Evolutionary conservation across 2,113 vertebrate genomes (phyloP).

Genomic region (Perccottus glenii): DNA sequence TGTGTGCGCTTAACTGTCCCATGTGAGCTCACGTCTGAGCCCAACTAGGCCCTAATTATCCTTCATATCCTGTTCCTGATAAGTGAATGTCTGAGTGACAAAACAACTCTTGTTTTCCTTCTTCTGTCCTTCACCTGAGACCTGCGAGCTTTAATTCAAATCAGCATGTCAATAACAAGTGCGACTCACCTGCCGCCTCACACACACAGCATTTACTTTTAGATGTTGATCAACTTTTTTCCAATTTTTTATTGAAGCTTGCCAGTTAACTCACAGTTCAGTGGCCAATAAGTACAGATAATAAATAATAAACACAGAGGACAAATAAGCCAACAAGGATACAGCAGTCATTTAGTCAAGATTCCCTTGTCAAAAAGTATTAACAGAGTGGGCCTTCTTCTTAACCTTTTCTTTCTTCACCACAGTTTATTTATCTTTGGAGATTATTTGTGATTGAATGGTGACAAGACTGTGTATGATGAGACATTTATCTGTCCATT

Average conservation of each 20-base stretch:
- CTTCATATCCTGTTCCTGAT: slow-evolving; percentile 20
- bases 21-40: slow-evolving; percentile 38
- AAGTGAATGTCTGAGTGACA: slow-evolving; percentile 10
- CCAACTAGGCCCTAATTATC: slow-evolving; percentile 55
- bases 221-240: slow-evolving; percentile 15
- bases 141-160: background rate
- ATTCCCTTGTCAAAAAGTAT: too few species aligned
- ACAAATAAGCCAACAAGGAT: background rate
- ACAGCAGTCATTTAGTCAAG: too few species aligned
- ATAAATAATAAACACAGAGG: too few species aligned
- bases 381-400: too few species aligned
- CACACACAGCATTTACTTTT: background rate
- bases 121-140: slow-evolving; percentile 24
- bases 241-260: background rate
- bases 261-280: background rate
- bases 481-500: slow-evolving; percentile 27
- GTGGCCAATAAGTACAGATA: background rate
- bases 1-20: slow-evolving; percentile 54
- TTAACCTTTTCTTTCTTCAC: too few species aligned
- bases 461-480: slow-evolving; percentile 32
- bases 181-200: slow-evolving; percentile 2
- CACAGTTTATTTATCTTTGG: too few species aligned
- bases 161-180: slow-evolving; percentile 18
- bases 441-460: slow-evolving; percentile 41
- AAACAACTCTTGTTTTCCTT: slow-evolving; percentile 38